A percentile compares a stretch with the other conserved stretches of the same genome.
Evolutionary conservation across 2,797 vertebrate species (phyloP).

Genomic region (Scyliorhinus canicula): DNA sequence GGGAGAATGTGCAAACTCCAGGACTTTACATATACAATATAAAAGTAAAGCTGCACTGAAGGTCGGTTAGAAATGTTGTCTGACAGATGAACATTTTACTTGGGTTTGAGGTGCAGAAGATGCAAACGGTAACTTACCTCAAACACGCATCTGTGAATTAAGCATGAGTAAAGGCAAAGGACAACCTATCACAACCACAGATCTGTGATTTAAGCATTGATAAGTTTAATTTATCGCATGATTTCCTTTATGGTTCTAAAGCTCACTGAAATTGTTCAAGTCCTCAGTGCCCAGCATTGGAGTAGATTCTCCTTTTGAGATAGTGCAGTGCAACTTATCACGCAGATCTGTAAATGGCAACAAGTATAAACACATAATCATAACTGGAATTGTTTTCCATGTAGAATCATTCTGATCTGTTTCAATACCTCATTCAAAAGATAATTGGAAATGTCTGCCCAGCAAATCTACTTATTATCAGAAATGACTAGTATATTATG

Average conservation of each 20-base stretch:
- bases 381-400: background rate
- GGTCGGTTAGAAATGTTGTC: background rate
- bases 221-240: background rate
- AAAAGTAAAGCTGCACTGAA: background rate
- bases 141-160: background rate
- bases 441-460: background rate
- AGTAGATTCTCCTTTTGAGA: background rate
- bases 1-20: too few species aligned
- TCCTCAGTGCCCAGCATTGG: background rate
- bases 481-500: background rate
- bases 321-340: background rate
- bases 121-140: background rate
- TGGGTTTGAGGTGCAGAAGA: background rate
- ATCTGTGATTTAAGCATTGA: background rate
- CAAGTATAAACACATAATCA: background rate
- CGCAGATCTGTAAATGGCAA: background rate
- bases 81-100: background rate
- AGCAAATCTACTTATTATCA: background rate
- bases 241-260: background rate
- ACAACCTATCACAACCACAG: background rate
- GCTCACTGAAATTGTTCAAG: background rate
- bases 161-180: background rate
- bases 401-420: background rate
- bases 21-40: too few species aligned
- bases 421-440: background rate